phyloP scores from a whole-genome alignment of 2,797 vertebrate genomes.

The Pangasius djambal region DNA sequence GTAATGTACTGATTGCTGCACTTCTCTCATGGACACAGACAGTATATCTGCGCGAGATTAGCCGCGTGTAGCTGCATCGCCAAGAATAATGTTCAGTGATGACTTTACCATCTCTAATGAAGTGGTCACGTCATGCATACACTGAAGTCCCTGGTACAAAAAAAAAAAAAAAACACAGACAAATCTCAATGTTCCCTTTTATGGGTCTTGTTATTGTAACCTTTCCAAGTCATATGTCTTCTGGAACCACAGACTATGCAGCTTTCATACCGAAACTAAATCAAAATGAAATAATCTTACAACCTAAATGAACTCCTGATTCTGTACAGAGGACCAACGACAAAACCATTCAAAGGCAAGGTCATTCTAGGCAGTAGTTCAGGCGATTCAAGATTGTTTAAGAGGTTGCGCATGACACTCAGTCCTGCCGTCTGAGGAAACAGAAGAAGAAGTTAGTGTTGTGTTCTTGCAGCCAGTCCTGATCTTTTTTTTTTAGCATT shows the following conservation, averaged over 20 bases:
- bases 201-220: constrained; percentile 57
- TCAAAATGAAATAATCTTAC: constrained; percentile 50
- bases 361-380: constrained; percentile 23
- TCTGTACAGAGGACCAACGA: constrained; percentile 32
- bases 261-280: constrained; percentile 43
- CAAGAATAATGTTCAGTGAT: constrained; percentile 45
- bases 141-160: constrained; percentile 27
- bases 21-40: neutral
- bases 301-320: constrained; percentile 32
- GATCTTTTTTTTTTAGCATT: neutral
- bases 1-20: neutral
- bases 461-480: neutral
- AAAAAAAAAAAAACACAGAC: constrained; percentile 14
- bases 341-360: constrained; percentile 23
- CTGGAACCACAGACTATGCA: constrained; percentile 39
- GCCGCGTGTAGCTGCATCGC: neutral
- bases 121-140: constrained; percentile 43
- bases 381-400: constrained; percentile 19
- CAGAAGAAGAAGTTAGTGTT: constrained; percentile 59
- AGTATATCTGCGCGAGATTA: neutral
- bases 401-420: neutral
- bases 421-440: neutral
- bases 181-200: constrained; percentile 53
- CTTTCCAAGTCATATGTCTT: constrained; percentile 55
- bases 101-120: constrained; percentile 55